Percentiles rank a stretch among this genome's conserved stretches.
Evolutionary conservation across 2,888 invertebrate species (phyloP).

Genomic region (Drosophila atripex): DNA sequence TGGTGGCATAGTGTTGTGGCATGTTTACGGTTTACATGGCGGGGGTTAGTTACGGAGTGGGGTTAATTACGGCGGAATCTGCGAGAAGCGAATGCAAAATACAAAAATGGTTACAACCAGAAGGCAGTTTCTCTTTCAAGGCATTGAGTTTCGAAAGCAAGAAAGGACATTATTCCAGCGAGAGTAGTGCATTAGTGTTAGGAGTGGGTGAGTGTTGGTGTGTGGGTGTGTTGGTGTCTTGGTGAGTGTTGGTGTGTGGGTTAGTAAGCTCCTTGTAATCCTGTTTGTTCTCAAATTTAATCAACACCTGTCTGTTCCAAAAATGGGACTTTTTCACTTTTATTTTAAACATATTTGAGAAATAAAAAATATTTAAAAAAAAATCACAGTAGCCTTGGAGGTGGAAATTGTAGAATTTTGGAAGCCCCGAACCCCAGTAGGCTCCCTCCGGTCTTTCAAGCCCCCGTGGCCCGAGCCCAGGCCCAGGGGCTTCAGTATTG

Average conservation of each 20-base stretch:
- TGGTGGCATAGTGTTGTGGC: constrained; percentile 35
- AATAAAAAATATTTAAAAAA: not conserved
- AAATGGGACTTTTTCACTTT: not conserved
- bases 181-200: constrained; percentile 23
- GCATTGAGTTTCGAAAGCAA: not conserved
- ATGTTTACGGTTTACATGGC: constrained; percentile 29
- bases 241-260: not conserved
- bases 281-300: not conserved
- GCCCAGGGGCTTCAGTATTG: constrained; percentile 19
- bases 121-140: not conserved
- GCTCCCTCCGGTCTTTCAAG: not conserved
- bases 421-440: not conserved
- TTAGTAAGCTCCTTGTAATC: constrained; percentile 21
- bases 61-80: constrained; percentile 25
- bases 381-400: too few species aligned
- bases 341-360: not conserved
- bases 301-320: too few species aligned
- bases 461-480: too few species aligned
- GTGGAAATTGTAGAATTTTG: too few species aligned
- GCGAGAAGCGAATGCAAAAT: constrained; percentile 28
- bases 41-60: constrained; percentile 18
- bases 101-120: constrained; percentile 5
- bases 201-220: constrained; percentile 5
- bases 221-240: not conserved
- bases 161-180: constrained; percentile 9